These are phyloP conservation scores for Picathartes gymnocephalus DNA, from an alignment of 2,113 vertebrate genomes.

Conservation along the genomic window DNA sequence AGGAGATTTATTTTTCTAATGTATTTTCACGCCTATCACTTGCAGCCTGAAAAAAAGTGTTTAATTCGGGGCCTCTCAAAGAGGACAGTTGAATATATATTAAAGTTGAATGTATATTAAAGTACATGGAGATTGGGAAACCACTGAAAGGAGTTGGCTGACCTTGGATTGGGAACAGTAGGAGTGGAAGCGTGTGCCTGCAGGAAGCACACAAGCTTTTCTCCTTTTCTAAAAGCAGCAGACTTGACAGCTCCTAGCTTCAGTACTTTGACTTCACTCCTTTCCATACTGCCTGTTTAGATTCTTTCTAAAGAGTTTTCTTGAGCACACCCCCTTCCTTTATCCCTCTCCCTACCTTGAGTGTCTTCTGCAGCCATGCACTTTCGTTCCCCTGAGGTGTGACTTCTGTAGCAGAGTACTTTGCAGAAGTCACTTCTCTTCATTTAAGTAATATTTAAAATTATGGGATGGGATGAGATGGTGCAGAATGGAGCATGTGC, in stretches of 20 bases:
- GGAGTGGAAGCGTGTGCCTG: background rate
- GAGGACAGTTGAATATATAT: background rate
- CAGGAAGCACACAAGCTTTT: background rate
- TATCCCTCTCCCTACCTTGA: background rate
- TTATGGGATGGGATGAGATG: background rate
- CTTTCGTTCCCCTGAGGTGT: background rate
- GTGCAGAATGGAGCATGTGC: background rate
- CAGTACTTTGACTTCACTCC: background rate
- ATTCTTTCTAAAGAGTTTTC: background rate
- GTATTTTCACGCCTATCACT: background rate
- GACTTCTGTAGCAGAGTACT: background rate
- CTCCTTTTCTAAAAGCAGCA: background rate
- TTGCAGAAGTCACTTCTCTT: background rate
- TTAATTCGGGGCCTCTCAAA: background rate
- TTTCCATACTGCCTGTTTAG: background rate
- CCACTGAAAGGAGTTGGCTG: background rate
- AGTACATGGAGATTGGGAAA: background rate
- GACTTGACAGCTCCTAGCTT: background rate
- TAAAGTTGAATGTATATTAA: background rate
- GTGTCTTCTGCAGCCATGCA: background rate
- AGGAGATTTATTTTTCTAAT: background rate
- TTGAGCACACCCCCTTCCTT: background rate
- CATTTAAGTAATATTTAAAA: background rate
- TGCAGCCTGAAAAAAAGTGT: background rate
- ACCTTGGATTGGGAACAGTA: background rate